Percentiles rank a stretch among this genome's conserved stretches.
Evolutionary conservation across 2,113 vertebrate genomes (phyloP).

Genomic region (Uria aalge): DNA sequence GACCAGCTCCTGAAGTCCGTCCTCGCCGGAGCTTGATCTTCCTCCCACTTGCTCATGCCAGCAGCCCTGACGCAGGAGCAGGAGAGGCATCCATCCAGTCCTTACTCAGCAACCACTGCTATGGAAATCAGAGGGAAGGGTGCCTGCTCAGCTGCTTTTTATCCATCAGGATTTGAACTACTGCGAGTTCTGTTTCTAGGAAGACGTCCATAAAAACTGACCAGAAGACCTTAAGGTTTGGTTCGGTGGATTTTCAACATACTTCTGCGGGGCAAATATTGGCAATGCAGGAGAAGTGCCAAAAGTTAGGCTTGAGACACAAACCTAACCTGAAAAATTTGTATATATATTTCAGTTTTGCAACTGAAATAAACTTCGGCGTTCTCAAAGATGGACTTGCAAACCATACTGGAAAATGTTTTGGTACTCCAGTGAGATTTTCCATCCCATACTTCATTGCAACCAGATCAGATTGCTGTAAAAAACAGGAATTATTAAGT

Average conservation of each 20-base stretch:
- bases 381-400: background rate
- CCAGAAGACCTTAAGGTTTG: background rate
- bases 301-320: background rate
- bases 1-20: background rate
- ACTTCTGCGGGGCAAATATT: background rate
- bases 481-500: background rate
- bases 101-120: slow-evolving; percentile 42
- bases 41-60: slow-evolving; percentile 19
- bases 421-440: background rate
- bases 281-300: background rate
- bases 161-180: background rate
- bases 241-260: background rate
- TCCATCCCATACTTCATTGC: background rate
- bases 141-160: background rate
- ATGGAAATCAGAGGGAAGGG: slow-evolving; percentile 11
- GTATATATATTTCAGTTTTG: background rate
- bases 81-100: background rate
- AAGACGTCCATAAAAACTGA: background rate
- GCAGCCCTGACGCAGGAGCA: background rate
- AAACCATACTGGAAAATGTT: background rate
- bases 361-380: background rate
- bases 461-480: background rate
- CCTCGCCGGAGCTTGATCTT: background rate
- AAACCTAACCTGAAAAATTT: background rate
- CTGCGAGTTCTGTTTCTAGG: background rate